phyloP scores from a whole-genome alignment of 2,797 vertebrate genomes.

The Pitangus sulphuratus region DNA sequence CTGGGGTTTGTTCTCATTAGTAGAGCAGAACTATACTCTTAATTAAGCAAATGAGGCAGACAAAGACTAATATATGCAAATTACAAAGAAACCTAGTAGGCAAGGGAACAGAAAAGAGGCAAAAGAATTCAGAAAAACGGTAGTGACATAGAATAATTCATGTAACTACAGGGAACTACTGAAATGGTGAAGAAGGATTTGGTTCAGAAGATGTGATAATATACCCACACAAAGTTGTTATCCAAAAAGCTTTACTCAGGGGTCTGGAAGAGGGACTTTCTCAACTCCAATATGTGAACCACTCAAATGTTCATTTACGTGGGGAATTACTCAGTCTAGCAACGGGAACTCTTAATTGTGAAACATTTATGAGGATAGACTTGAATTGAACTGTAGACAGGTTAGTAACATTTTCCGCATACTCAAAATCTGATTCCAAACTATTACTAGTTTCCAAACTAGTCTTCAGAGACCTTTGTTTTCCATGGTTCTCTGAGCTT shows the following conservation, averaged over 20 bases:
- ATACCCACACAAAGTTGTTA: neutral
- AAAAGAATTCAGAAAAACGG: neutral
- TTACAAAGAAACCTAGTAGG: conserved; percentile 1
- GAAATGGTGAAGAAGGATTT: neutral
- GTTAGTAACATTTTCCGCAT: neutral
- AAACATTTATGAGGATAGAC: neutral
- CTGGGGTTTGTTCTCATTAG: conserved; percentile 22
- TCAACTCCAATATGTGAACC: neutral
- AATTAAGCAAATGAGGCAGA: conserved; percentile 47
- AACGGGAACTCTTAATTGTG: neutral
- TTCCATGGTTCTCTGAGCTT: neutral
- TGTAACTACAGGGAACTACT: neutral
- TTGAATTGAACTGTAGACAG: neutral
- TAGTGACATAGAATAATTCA: neutral
- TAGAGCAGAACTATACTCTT: neutral
- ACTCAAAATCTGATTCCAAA: neutral
- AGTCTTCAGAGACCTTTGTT: neutral
- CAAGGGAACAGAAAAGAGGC: conserved; percentile 5
- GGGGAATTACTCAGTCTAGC: neutral
- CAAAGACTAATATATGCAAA: conserved; percentile 46
- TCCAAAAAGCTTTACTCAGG: neutral
- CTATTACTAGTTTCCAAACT: neutral
- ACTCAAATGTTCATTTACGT: neutral
- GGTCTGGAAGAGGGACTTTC: neutral
- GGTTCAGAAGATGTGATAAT: neutral